Conservation (phyloP, 2,888 invertebrate species). For the Campoplex capitator region DNA sequence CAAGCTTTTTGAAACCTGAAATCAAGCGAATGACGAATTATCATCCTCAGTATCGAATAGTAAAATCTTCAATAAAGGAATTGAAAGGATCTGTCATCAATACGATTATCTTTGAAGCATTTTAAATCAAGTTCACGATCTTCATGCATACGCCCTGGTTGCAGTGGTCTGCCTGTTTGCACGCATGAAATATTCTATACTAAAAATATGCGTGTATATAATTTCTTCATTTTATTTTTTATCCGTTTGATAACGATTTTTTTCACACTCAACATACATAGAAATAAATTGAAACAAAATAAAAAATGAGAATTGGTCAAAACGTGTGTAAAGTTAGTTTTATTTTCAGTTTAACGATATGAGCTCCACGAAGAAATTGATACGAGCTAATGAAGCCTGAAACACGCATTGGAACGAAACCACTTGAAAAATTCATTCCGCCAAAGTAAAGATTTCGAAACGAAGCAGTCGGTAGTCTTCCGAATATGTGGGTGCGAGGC, state of each 20-base stretch:
- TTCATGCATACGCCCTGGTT: too few relatives aligned
- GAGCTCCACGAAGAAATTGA: background rate
- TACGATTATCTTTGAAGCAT: too few relatives aligned
- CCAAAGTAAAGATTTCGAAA: background rate
- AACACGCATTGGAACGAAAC: background rate
- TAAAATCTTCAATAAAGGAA: background rate
- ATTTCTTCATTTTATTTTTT: too few relatives aligned
- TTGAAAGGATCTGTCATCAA: too few relatives aligned
- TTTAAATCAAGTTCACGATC: too few relatives aligned
- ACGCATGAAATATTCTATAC: too few relatives aligned
- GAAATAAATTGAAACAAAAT: too few relatives aligned
- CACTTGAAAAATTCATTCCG: background rate
- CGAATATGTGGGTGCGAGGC: background rate
- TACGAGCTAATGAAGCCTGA: background rate
- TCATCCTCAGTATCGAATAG: background rate
- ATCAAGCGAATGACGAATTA: background rate
- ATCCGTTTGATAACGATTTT: too few relatives aligned
- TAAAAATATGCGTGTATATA: too few relatives aligned
- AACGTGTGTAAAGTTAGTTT: background rate
- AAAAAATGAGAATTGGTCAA: background rate
- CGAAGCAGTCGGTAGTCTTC: background rate
- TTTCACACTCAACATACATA: too few relatives aligned
- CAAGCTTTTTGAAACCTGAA: constrained; percentile 93
- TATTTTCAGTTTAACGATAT: background rate
- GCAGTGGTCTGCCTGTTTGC: too few relatives aligned